Conservation (phyloP, 1,140 invertebrate species). For the Arion vulgaris region DNA sequence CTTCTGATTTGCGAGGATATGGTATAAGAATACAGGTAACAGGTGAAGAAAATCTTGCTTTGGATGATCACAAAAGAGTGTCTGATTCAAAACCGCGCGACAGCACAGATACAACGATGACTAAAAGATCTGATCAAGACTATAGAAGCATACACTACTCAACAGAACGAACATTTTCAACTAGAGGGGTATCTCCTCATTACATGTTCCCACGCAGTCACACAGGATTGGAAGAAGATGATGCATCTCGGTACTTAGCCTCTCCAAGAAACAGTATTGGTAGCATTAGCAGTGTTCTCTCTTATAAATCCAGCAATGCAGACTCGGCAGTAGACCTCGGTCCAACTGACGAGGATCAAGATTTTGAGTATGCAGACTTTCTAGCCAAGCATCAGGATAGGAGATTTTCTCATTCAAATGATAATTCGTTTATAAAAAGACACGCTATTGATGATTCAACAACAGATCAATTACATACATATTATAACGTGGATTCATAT, state of each 20-base stretch:
- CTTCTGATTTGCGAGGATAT: no score
- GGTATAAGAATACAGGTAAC: slow-evolving; percentile 29
- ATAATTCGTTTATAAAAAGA: no score
- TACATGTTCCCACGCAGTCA: slow-evolving; percentile 20
- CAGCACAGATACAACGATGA: slow-evolving; percentile 14
- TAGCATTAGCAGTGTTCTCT: slow-evolving; percentile 39
- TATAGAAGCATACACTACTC: no score
- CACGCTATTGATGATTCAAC: neutral
- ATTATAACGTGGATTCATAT: neutral
- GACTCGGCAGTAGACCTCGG: slow-evolving; percentile 48
- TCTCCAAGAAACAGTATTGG: slow-evolving; percentile 38
- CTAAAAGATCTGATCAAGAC: neutral
- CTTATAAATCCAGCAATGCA: slow-evolving; percentile 44
- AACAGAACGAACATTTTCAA: neutral
- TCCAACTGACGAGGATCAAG: slow-evolving; percentile 41
- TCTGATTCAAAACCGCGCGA: neutral
- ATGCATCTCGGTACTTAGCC: neutral
- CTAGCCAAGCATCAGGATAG: neutral
- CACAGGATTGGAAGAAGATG: slow-evolving; percentile 14
- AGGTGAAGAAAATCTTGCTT: slow-evolving; percentile 32
- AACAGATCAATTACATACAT: slow-evolving; percentile 14
- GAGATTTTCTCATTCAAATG: neutral
- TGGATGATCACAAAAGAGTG: neutral
- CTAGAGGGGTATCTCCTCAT: neutral
- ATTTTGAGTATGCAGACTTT: slow-evolving; percentile 26